Conservation (phyloP, 2,797 vertebrate species). For the Sebastes umbrosus region DNA sequence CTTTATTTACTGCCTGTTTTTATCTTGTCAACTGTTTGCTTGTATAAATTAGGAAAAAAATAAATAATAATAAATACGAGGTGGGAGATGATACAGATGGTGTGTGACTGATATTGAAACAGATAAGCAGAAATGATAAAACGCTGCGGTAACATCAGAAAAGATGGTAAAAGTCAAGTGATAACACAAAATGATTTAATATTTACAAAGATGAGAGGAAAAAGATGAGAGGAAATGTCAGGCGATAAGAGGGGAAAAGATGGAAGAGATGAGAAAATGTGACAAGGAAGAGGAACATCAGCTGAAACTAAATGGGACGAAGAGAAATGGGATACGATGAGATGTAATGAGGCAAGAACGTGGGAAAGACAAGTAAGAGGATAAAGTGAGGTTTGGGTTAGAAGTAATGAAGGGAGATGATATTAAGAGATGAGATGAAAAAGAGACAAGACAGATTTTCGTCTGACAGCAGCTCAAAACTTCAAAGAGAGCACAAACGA, state of each 20-base stretch:
- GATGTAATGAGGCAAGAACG: background rate
- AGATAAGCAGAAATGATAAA: background rate
- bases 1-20: background rate
- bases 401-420: background rate
- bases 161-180: conserved; percentile 9
- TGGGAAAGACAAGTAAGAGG: conserved; percentile 1
- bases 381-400: background rate
- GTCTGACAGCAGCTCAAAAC: background rate
- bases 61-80: background rate
- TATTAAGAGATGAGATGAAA: background rate
- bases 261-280: background rate
- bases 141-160: background rate
- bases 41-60: background rate
- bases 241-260: background rate
- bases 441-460: background rate
- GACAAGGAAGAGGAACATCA: background rate
- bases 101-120: background rate
- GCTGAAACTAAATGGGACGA: background rate
- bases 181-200: background rate
- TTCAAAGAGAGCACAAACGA: background rate
- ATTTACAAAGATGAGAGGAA: background rate
- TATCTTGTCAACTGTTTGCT: background rate
- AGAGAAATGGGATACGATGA: background rate
- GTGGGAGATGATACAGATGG: background rate
- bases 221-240: background rate